A percentile compares a stretch with the other conserved stretches of the same genome.
These are phyloP conservation scores for Phalacrocorax carbo DNA, from an alignment of 2,113 vertebrate genomes.

Conservation along the genomic window DNA sequence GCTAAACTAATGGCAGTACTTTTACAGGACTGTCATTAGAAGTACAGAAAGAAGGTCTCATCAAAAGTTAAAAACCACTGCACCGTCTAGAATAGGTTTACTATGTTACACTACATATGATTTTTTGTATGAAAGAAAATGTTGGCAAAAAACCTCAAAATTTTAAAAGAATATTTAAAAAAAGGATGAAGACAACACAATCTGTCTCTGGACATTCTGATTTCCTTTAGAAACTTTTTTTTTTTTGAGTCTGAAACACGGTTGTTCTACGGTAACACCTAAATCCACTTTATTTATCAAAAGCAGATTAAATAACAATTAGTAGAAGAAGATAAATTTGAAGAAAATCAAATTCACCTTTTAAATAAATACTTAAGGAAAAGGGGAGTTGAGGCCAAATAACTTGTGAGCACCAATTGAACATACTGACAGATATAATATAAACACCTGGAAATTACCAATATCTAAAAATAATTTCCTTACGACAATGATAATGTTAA, in stretches of 20 bases:
- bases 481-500: not conserved
- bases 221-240: not conserved
- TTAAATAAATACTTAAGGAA: not conserved
- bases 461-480: not conserved
- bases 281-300: not conserved
- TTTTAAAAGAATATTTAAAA: not conserved
- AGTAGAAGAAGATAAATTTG: not conserved
- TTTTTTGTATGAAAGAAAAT: not conserved
- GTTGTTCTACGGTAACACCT: not conserved
- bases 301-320: not conserved
- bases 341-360: not conserved
- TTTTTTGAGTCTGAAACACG: not conserved
- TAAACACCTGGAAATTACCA: not conserved
- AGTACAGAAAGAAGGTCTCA: not conserved
- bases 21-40: not conserved
- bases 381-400: not conserved
- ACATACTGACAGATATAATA: not conserved
- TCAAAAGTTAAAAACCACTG: not conserved
- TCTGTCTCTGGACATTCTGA: not conserved
- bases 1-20: not conserved
- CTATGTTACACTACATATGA: not conserved
- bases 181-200: accelerated
- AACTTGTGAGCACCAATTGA: not conserved
- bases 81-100: not conserved
- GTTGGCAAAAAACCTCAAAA: accelerated